phyloP scores from a whole-genome alignment of 1,140 invertebrate genomes.

The Trichogramma pretiosum region DNA sequence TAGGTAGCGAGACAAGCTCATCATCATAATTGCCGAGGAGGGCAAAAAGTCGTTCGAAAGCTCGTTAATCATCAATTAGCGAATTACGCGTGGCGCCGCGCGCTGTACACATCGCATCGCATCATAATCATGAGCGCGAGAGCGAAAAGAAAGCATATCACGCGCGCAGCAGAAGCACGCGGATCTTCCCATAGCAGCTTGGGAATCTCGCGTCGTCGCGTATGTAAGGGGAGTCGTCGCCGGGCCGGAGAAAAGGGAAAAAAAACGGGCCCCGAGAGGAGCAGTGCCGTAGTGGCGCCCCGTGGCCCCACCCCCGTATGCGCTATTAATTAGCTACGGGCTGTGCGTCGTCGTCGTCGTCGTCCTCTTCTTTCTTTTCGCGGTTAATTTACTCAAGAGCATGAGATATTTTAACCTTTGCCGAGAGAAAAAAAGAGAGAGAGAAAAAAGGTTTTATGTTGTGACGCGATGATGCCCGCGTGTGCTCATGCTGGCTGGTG shows the following conservation, averaged over 20 bases:
- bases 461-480: no score
- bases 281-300: conserved; percentile 11
- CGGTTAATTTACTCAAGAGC: conserved; percentile 10
- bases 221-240: not conserved
- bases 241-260: not conserved
- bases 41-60: not conserved
- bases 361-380: not conserved
- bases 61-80: conserved; percentile 12
- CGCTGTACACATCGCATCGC: no score
- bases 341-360: not conserved
- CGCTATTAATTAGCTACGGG: conserved; percentile 27
- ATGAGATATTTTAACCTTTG: conserved; percentile 7
- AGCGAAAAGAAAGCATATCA: not conserved
- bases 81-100: no score
- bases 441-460: no score
- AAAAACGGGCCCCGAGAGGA: not conserved
- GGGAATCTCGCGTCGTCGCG: not conserved
- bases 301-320: conserved; percentile 9
- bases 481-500: no score
- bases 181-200: conserved; percentile 11
- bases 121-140: no score
- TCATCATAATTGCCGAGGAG: not conserved
- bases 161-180: conserved; percentile 2
- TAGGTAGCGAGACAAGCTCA: no score
- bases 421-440: conserved; percentile 6